Base-by-base conservation (phyloP, 2,113 vertebrate species). In the Clarias batrachus region DNA sequence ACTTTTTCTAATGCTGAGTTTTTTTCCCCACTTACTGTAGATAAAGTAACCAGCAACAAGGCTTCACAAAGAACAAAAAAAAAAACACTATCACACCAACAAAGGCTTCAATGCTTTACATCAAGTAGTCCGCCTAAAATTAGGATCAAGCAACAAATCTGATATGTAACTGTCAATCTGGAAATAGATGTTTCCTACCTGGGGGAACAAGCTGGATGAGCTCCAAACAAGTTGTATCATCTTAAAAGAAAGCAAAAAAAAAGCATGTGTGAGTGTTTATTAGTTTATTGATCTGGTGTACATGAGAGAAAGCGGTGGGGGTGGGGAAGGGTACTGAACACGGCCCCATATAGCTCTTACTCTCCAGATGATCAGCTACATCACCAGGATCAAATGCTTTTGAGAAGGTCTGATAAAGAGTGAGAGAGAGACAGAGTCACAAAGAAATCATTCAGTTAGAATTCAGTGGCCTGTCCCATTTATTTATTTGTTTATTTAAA, bases 131-230 rank as follows among this genome's bases (percentile, higher is more conserved):
- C 54, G n/a, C 52, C 23, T 76, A n/a, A 83, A 37, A n/a, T 33
- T n/a, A 62, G 33, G 65, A 70, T 81, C 33, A 76, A 62, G 59
- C 3, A 48, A 65, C 54, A 78, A 65, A 66, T 37, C 48, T 81
- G 54, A 86, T 27, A 11, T 48, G 11, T 5, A 73, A 54, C 90
- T 89, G 70, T 62, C 63, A 90, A 66, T 65, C 13, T 27, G 41
- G 71, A 87, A 81, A 71, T 71, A 92, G n/a, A 81, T 56, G 92
- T 91, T 88, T 93, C 54, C 57, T 96, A 98, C 97, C 97, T 97
- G 97, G 96, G 93, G 97, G 96, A 94, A 96, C 56, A 30, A 96
- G 95, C 83, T 98, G 97, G 96, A 97, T 96, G 93, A 99, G 94
- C 94, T 98, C 96, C 93, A 99, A 96, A 92, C 94, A 92, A 88